Evolutionary conservation across 2,797 vertebrate genomes (phyloP).

Genomic region (Nyctibius grandis): DNA sequence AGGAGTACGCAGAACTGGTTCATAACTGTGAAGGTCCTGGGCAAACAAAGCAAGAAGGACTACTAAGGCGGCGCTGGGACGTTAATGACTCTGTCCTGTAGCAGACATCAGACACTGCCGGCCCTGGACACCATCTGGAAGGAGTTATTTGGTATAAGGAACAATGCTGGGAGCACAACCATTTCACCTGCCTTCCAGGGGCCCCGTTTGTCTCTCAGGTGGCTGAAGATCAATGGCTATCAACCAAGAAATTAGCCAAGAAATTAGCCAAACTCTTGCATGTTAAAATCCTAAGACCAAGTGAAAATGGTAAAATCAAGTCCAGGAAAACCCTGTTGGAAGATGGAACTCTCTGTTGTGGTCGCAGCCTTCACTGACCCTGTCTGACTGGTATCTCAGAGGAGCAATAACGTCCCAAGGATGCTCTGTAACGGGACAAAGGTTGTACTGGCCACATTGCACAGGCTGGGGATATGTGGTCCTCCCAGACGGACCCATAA

Average conservation of each 20-base stretch:
- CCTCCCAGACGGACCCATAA: too few relatives aligned
- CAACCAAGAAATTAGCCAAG: background rate
- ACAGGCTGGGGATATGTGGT: too few relatives aligned
- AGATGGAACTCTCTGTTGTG: too few relatives aligned
- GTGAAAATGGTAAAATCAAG: background rate
- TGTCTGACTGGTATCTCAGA: too few relatives aligned
- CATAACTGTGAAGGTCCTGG: conserved; percentile 81
- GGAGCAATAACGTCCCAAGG: too few relatives aligned
- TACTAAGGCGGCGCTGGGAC: background rate
- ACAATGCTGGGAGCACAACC: background rate
- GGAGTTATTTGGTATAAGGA: background rate
- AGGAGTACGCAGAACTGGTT: conserved; percentile 82
- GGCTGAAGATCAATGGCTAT: background rate
- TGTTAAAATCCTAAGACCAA: background rate
- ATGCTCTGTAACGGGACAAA: too few relatives aligned
- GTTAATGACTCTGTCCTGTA: background rate
- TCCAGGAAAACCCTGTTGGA: background rate
- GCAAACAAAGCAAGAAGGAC: background rate
- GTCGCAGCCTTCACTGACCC: too few relatives aligned
- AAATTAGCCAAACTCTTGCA: background rate
- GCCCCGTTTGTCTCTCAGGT: background rate
- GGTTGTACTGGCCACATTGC: too few relatives aligned
- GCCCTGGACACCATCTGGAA: background rate
- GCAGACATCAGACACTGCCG: background rate
- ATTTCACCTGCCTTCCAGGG: background rate